These are phyloP conservation scores for Napeogenes inachia DNA, from an alignment of 2,888 invertebrate genomes.

Conservation along the genomic window DNA sequence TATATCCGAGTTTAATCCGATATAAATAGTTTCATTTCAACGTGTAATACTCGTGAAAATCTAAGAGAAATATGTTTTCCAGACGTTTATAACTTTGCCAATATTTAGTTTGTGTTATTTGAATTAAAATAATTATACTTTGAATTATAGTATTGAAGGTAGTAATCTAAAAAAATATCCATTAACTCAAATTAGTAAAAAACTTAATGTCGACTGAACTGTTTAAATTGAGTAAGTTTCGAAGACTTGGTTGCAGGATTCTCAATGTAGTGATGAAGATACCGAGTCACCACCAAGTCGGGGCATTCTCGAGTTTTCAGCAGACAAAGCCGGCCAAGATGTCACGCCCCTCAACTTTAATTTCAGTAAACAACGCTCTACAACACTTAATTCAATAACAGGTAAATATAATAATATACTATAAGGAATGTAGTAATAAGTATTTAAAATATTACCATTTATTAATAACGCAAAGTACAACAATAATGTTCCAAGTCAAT, in stretches of 20 bases:
- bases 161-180: too few species aligned
- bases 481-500: conserved; percentile 6
- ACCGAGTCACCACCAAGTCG: conserved; percentile 78
- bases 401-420: conserved; percentile 61
- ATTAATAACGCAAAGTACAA: conserved; percentile 18
- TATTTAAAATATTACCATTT: conserved; percentile 17
- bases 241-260: conserved; percentile 51
- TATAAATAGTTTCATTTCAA: too few species aligned
- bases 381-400: conserved; percentile 86
- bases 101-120: background rate
- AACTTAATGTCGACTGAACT: conserved; percentile 2
- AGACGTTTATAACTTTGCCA: too few species aligned
- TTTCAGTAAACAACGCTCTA: conserved; percentile 83
- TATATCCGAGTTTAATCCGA: too few species aligned
- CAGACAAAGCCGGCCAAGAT: conserved; percentile 91
- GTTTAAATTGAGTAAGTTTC: background rate
- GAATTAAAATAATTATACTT: background rate
- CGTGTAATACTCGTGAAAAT: too few species aligned
- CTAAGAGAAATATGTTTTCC: too few species aligned
- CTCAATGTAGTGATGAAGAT: conserved; percentile 72
- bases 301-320: conserved; percentile 89
- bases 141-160: too few species aligned
- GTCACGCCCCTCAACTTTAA: conserved; percentile 91
- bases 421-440: conserved; percentile 33
- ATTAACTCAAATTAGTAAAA: too few species aligned